Percentiles rank a stretch among this genome's conserved stretches.
phyloP scores from a whole-genome alignment of 2,888 invertebrate species.

The Fragum whitleyi region DNA sequence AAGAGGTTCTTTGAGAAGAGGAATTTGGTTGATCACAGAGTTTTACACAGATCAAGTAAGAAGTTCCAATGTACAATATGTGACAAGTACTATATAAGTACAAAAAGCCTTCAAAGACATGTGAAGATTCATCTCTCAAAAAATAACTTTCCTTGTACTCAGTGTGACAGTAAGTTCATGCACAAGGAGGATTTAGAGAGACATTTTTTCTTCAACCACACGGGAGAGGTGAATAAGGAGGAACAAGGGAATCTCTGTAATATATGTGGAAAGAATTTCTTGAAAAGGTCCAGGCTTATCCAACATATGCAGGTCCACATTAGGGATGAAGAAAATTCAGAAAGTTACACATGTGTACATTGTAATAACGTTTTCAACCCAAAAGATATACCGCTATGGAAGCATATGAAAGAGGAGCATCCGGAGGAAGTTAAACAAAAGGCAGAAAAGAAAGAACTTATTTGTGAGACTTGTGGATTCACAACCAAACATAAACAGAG shows the following conservation, averaged over 20 bases:
- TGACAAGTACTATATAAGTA: conserved; percentile 46
- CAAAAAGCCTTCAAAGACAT: conserved; percentile 55
- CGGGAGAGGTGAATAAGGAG: conserved; percentile 11
- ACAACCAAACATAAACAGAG: conserved; percentile 44
- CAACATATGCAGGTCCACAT: conserved; percentile 56
- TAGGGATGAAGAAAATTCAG: conserved; percentile 6
- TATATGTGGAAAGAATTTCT: conserved; percentile 37
- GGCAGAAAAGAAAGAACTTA: conserved; percentile 26
- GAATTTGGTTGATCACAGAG: conserved; percentile 55
- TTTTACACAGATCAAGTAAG: conserved; percentile 38
- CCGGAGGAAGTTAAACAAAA: conserved; percentile 39
- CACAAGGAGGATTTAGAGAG: conserved; percentile 35
- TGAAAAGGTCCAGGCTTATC: conserved; percentile 31
- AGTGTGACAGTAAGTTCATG: conserved; percentile 50
- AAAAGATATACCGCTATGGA: conserved; percentile 46
- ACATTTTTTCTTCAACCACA: conserved; percentile 45
- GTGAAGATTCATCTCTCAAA: conserved; percentile 51
- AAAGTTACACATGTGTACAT: conserved; percentile 41
- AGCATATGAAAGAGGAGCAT: conserved; percentile 53
- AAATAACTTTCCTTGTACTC: conserved; percentile 39
- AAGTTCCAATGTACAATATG: conserved; percentile 54
- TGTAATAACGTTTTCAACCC: conserved; percentile 38
- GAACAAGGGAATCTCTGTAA: conserved; percentile 29
- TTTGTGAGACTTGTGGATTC: conserved; percentile 58
- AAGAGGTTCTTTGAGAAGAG: conserved; percentile 60